These are phyloP conservation scores for Gymnocheta viridis DNA, from an alignment of 2,888 invertebrate genomes.

Conservation along the genomic window DNA sequence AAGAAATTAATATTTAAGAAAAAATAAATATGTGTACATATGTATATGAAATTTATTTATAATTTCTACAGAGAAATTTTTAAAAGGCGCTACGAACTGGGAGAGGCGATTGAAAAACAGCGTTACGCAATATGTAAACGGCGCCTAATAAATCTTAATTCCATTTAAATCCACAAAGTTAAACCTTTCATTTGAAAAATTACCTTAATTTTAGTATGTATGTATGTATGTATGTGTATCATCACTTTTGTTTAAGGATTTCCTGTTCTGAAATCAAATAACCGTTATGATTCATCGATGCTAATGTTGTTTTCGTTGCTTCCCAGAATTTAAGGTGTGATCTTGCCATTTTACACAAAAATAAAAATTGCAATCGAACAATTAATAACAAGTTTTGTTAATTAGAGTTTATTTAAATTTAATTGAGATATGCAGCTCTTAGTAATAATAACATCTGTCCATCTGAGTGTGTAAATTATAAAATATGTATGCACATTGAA, in stretches of 20 bases:
- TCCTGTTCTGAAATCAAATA: constrained; percentile 44
- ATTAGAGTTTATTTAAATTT: not conserved
- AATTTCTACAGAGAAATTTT: too few species aligned
- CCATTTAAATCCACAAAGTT: not conserved
- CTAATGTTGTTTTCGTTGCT: constrained; percentile 26
- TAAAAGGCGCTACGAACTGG: too few species aligned
- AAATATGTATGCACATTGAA: too few species aligned
- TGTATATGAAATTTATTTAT: too few species aligned
- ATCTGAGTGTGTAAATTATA: constrained; percentile 5
- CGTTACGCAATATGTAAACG: not conserved
- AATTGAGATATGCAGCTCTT: constrained; percentile 1
- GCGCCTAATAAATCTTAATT: not conserved
- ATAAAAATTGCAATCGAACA: constrained; percentile 18
- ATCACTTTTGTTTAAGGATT: constrained; percentile 34
- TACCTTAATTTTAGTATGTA: not conserved
- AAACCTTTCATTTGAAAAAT: constrained; percentile 18
- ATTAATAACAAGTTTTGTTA: constrained; percentile 44
- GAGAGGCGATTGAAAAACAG: too few species aligned
- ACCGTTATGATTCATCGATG: constrained; percentile 29
- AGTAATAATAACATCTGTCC: constrained; percentile 33
- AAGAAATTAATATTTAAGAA: too few species aligned
- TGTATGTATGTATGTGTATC: not conserved
- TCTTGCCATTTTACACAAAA: constrained; percentile 30
- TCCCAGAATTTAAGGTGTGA: constrained; percentile 39
- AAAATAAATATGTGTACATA: too few species aligned